These are phyloP conservation scores for Plebejus melissa DNA, from an alignment of 2,888 invertebrate species.

Conservation along the genomic window DNA sequence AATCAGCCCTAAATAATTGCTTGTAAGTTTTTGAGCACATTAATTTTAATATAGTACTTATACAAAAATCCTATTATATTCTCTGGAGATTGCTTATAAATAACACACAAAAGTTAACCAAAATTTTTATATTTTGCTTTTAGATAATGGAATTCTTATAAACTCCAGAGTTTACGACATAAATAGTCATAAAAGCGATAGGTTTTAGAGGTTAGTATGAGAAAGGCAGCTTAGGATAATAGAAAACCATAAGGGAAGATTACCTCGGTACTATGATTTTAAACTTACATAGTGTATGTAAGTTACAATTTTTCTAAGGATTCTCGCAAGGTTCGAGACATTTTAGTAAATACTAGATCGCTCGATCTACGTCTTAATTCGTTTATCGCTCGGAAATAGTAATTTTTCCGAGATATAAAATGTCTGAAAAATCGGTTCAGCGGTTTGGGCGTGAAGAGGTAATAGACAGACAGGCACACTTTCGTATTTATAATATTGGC, in stretches of 20 bases:
- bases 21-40: neutral
- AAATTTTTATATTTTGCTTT: slow-evolving; percentile 4
- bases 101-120: neutral
- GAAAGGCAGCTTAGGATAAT: slow-evolving; percentile 11
- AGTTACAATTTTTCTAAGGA: neutral
- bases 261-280: neutral
- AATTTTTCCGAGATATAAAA: too few relatives aligned
- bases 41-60: neutral
- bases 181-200: neutral
- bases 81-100: neutral
- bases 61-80: neutral
- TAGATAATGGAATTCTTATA: slow-evolving; percentile 17
- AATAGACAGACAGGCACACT: too few relatives aligned
- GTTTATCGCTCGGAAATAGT: too few relatives aligned
- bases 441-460: too few relatives aligned
- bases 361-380: too few relatives aligned
- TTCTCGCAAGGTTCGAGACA: too few relatives aligned
- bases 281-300: neutral
- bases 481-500: too few relatives aligned
- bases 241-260: slow-evolving; percentile 10
- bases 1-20: neutral
- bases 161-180: slow-evolving; percentile 1
- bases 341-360: too few relatives aligned
- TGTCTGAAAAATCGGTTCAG: too few relatives aligned
- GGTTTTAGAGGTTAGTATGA: neutral